Base-by-base conservation (phyloP, 2,113 vertebrate species). In the Clupea harengus region DNA sequence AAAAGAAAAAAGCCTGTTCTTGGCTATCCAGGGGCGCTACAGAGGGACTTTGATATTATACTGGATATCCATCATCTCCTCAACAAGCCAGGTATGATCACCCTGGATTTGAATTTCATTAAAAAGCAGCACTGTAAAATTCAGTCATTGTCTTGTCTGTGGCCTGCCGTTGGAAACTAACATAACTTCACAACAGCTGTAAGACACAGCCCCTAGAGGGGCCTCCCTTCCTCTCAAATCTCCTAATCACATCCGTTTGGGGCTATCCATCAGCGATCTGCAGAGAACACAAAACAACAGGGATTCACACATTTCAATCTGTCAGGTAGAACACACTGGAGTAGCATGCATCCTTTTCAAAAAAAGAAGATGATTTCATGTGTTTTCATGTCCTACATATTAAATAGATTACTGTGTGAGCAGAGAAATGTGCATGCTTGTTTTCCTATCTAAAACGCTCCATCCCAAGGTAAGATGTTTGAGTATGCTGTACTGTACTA, bases 221-320 rank as follows among this genome's bases (percentile, higher is more conserved):
- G 89, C 89, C 89, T 84, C 88, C 88, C 86, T 86, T 52, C 82
- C 50, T 87, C 88, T 87, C 72, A 85, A 86, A 85, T 81, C 83
- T 88, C 84, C 89, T 89, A 89, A 87, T 90, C 89, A 90, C 89
- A 90, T 90, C 89, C 89, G 88, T 80, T 90, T 87, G 86, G 88
- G 81, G 85, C 87, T 84, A 86, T 32, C 87, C 86, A 87, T 86
- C 89, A 88, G 60, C 81, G 84, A 90, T 89, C 89, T 90, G 88
- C 83, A 90, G 89, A 86, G 82, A 75, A 89, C 83, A 52, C 45
- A 45, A 90, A 90, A 90, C 72, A 81, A 85, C 32, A 78, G 13
- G 72, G 72, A 78, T 78, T 78, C 72, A 78, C 72, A 78, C n/a
- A 64, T 87, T 83, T 90, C 86, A 90, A 88, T 81, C 84, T 84